Evolutionary conservation across 2,888 invertebrate genomes (phyloP), one percentile per base, ranked within the genome.

Genomic region (Arge pagana): DNA sequence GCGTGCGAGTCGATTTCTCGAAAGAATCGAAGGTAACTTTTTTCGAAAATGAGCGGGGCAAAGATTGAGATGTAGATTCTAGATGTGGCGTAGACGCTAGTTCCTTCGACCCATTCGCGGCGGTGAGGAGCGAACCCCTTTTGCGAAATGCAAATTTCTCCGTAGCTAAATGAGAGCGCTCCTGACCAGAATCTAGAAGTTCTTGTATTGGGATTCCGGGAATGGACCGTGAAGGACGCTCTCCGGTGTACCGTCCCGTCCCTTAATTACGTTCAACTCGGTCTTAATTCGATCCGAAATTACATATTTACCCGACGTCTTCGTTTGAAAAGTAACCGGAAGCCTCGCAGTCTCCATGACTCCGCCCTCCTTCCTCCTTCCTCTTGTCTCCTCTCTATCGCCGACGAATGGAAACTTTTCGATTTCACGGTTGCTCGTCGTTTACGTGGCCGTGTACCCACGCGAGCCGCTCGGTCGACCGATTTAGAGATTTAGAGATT

Each of bases 91-190:
- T n/a, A n/a, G n/a, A n/a, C n/a, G n/a, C n/a, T n/a, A n/a, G n/a
- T n/a, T n/a, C n/a, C n/a, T n/a, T n/a, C n/a, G n/a, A n/a, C n/a
- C n/a, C n/a, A n/a, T n/a, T n/a, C n/a, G n/a, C n/a, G n/a, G n/a
- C n/a, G n/a, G n/a, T n/a, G n/a, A n/a, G 33, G 8, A 33, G 23
- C 13, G 15, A 26, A 33, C 45, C 45, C 45, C 33, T 45, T 45
- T 45, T 31, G 33, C 31, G 45, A 45, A 45, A 45, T 45, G 45
- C 45, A 45, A 45, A 45, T 45, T 45, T 45, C 31, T 31, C 45
- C 13, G 33, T 31, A 33, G 35, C 45, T 45, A 45, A 45, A 45
- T 45, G 45, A 45, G 45, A 45, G 18, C 33, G 45, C 21, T 45
- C 45, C 45, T 45, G 45, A 45, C 45, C 45, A 33, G 33, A 45